phyloP scores from a whole-genome alignment of 2,888 invertebrate genomes.

The Epirrita christyi region DNA sequence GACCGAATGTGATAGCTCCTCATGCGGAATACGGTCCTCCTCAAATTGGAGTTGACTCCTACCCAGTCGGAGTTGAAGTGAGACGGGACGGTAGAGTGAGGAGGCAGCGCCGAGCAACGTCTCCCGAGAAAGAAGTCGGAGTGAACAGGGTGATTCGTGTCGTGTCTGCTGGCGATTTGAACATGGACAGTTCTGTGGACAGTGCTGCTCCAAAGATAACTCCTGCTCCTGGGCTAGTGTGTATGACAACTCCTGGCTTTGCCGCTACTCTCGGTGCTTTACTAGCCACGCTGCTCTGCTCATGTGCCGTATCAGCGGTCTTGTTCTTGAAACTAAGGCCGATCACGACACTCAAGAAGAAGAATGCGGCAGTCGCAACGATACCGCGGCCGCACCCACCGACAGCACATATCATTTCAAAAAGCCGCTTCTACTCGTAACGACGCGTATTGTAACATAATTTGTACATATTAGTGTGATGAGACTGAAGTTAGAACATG shows the following conservation, averaged over 20 bases:
- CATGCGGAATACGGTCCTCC: slow-evolving; percentile 90
- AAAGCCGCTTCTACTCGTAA: slow-evolving; percentile 89
- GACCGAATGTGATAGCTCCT: slow-evolving; percentile 76
- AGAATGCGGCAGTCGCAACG: slow-evolving; percentile 79
- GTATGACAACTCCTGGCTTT: slow-evolving; percentile 98
- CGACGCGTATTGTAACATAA: slow-evolving; percentile 65
- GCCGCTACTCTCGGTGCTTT: slow-evolving; percentile 93
- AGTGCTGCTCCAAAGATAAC: slow-evolving; percentile 81
- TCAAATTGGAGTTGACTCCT: slow-evolving; percentile 75
- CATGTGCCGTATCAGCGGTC: slow-evolving; percentile 94
- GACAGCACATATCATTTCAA: slow-evolving; percentile 78
- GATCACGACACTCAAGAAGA: slow-evolving; percentile 84
- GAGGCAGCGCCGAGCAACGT: slow-evolving; percentile 86
- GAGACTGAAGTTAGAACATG: slow-evolving; percentile 81
- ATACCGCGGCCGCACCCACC: slow-evolving; percentile 77
- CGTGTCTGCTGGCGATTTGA: slow-evolving; percentile 94
- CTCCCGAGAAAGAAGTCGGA: slow-evolving; percentile 92
- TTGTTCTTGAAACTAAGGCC: slow-evolving; percentile 92
- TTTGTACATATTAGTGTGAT: slow-evolving; percentile 84
- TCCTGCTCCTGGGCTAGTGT: slow-evolving; percentile 91
- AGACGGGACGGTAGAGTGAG: slow-evolving; percentile 90
- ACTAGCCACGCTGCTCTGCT: slow-evolving; percentile 92
- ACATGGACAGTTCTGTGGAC: slow-evolving; percentile 92
- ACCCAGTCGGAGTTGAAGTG: slow-evolving; percentile 86
- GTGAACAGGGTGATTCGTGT: slow-evolving; percentile 95